Base-by-base conservation (phyloP, 2,113 vertebrate genomes). In the Argyrosomus japonicus region DNA sequence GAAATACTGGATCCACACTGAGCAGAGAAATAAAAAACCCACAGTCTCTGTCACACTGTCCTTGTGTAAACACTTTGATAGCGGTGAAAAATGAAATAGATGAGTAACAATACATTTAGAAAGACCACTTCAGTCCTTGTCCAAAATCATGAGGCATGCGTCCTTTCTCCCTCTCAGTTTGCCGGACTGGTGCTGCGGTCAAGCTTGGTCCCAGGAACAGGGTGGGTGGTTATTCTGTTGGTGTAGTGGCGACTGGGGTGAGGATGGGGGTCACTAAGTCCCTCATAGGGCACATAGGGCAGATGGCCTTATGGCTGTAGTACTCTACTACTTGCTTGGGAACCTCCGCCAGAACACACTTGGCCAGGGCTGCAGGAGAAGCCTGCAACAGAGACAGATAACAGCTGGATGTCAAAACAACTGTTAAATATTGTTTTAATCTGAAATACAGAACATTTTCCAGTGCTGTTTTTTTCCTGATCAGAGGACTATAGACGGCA, bases 291-390 rank as follows among this genome's bases (percentile, higher is more conserved):
- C 93, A 94, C 45, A 96, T 96, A 0, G 97, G 98, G 0, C 96
- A 90, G 53, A 98, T 96, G 63, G 94, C 96, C 89, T 96, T 97
- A 93, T 96, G 96, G 92, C 97, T 98, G 95, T 97, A 97, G 89
- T 97, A 98, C 83, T 98, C 98, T 81, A 99, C 97, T 70, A 99
- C 96, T 93, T 99, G 97, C 88, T 96, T 97, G 81, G 97, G 98
- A 68, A 99, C 98, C 93, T 99, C 97, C 0, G 97, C 97, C 91
- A 98, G 94, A 84, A 98, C 97, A 1, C 97, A 97, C 92, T 97
- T 98, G 9, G 98, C 97, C 94, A 98, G 91, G 0, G 97, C 97
- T 0, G 96, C 96, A 0, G 98, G 97, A 1, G 97, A 97, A 0
- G 96, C 97, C 98, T 99, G 95, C 5, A 78, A 87, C 4, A 89